These are phyloP conservation scores for Pasiphila rectangulata DNA, from an alignment of 2,888 invertebrate genomes.

Conservation along the genomic window DNA sequence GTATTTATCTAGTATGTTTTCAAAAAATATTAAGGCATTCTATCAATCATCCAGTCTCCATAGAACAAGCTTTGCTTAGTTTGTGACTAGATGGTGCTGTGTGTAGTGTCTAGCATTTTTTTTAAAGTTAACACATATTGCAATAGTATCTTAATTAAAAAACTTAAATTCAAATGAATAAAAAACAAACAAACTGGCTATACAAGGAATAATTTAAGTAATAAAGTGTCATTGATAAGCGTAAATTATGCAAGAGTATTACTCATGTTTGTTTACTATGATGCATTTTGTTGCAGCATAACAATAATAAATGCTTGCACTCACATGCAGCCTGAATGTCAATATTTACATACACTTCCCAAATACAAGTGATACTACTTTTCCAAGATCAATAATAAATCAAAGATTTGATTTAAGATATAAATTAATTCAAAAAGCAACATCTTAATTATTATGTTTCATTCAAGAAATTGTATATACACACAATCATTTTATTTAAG, in stretches of 20 bases:
- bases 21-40: too few relatives aligned
- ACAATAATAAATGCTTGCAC: slow-evolving; percentile 63
- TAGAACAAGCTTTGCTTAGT: too few relatives aligned
- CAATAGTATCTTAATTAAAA: too few relatives aligned
- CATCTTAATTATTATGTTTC: too few relatives aligned
- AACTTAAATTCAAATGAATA: neutral
- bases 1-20: too few relatives aligned
- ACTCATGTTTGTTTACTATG: slow-evolving; percentile 71
- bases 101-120: too few relatives aligned
- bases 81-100: too few relatives aligned
- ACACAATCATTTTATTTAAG: too few relatives aligned
- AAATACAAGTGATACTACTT: slow-evolving; percentile 47
- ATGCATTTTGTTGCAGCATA: slow-evolving; percentile 63
- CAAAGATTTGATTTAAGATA: neutral
- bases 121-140: too few relatives aligned
- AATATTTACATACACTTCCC: slow-evolving; percentile 58
- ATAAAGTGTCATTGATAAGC: slow-evolving; percentile 40
- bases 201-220: slow-evolving; percentile 24
- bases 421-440: too few relatives aligned
- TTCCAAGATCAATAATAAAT: slow-evolving; percentile 35
- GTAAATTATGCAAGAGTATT: slow-evolving; percentile 44
- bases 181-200: neutral
- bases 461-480: neutral
- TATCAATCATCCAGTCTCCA: too few relatives aligned
- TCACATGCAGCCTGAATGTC: slow-evolving; percentile 47